A percentile compares a stretch with the other conserved stretches of the same genome.
These are phyloP conservation scores for Phalacrocorax aristotelis DNA, from an alignment of 2,113 vertebrate species.

Conservation along the genomic window DNA sequence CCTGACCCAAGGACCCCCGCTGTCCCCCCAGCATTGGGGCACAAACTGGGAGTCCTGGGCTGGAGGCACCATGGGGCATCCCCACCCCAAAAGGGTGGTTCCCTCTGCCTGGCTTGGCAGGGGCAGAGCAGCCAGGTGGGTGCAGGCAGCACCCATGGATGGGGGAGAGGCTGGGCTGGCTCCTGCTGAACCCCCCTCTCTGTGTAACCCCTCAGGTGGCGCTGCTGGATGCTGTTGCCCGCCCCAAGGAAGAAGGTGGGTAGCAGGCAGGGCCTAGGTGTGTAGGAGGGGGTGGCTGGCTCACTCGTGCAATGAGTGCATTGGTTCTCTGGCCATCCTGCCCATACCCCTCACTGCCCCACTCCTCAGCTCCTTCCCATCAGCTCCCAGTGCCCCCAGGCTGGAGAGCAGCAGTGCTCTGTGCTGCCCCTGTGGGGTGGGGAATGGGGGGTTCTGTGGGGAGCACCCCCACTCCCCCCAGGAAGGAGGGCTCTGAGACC, in stretches of 20 bases:
- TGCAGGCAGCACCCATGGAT: neutral
- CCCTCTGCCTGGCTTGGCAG: neutral
- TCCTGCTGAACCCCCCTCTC: neutral
- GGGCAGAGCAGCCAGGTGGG: neutral
- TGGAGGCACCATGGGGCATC: neutral
- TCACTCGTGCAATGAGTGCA: neutral
- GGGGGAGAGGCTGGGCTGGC: neutral
- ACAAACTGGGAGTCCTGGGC: neutral
- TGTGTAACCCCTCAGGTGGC: conserved; percentile 9
- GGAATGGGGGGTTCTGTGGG: rapidly evolving
- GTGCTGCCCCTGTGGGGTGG: neutral
- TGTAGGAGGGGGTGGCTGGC: neutral
- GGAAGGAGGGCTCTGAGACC: neutral
- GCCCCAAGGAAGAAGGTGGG: conserved; percentile 35
- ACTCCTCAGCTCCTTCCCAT: neutral
- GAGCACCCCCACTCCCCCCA: neutral
- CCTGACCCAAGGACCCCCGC: rapidly evolving
- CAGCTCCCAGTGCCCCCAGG: neutral
- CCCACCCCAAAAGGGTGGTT: neutral
- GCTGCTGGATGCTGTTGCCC: neutral
- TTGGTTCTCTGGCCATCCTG: neutral
- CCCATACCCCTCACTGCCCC: rapidly evolving
- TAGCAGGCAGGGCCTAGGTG: neutral
- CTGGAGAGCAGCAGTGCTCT: neutral
- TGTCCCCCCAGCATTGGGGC: too few species aligned